phyloP scores from a whole-genome alignment of 2,888 invertebrate genomes.

The Pheosia tremula region DNA sequence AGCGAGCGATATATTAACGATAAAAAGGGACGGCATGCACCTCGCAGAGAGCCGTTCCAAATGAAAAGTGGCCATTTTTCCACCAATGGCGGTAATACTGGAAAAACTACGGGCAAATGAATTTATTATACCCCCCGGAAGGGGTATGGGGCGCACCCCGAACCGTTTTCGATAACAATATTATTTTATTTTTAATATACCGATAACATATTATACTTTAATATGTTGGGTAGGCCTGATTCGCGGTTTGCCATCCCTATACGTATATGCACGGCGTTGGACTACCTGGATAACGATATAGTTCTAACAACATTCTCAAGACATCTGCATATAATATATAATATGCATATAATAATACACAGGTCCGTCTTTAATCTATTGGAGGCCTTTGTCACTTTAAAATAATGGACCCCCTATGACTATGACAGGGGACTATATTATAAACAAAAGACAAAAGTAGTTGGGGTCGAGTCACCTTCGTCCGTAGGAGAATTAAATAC shows the following conservation, averaged over 20 bases:
- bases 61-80: conserved; percentile 61
- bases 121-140: conserved; percentile 55
- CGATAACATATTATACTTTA: conserved; percentile 11
- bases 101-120: conserved; percentile 64
- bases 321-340: too few species aligned
- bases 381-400: too few species aligned
- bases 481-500: too few species aligned
- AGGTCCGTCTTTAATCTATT: too few species aligned
- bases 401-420: too few species aligned
- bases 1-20: not conserved
- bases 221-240: not conserved
- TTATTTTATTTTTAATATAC: conserved; percentile 52
- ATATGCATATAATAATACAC: too few species aligned
- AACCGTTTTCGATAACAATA: conserved; percentile 31
- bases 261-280: not conserved
- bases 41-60: conserved; percentile 41
- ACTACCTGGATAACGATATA: not conserved
- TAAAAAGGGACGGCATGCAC: conserved; percentile 53
- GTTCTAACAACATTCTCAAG: too few species aligned
- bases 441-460: too few species aligned
- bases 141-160: conserved; percentile 25
- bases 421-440: too few species aligned
- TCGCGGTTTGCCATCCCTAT: not conserved
- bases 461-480: too few species aligned
- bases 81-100: conserved; percentile 62